Evolutionary conservation across 2,888 invertebrate genomes (phyloP), one percentile per base, ranked within the genome.

Genomic region (Conistra vaccinii): DNA sequence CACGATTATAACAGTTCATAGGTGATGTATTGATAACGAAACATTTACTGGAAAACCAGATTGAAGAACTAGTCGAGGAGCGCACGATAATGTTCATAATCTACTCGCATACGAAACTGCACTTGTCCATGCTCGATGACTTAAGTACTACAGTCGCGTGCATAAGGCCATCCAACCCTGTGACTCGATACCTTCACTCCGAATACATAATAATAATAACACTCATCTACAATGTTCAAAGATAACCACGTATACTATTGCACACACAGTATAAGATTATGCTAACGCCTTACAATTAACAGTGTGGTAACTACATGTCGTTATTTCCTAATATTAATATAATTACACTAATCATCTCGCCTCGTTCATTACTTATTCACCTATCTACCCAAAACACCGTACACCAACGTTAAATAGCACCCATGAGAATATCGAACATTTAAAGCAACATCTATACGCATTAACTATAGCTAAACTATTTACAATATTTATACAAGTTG

Each of bases 401-500:
- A 93, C 94, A 95, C 95, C 96, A 91, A 93, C 92, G 86, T 93
- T 94, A 94, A 95, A 95, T 96, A 96, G 96, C 96, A 96, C 96
- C 96, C 96, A 94, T 96, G 91, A 93, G 91, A 94, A 94, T 95
- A 95, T 93, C 91, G 91, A 94, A 95, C 94, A 94, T 90, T 93
- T 93, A 95, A 95, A 95, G 95, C 95, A 87, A 93, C 90, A 92
- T 93, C 90, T 93, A 92, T 92, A 93, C 87, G 91, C 90, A 89
- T 87, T 88, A 67, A 58, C 35, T 89, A 87, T 89, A 90, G 90
- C 85, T 90, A 81, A 87, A 88, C 83, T 95, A 94, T 94, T 87
- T 94, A 95, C 94, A 95, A 76, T 93, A 93, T 94, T 88, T 94
- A 94, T 93, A 94, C 62, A 86, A 83, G 83, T 91, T 92, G 90